Base-by-base conservation (phyloP, 1,140 invertebrate species). In the Cydia fagiglandana region DNA sequence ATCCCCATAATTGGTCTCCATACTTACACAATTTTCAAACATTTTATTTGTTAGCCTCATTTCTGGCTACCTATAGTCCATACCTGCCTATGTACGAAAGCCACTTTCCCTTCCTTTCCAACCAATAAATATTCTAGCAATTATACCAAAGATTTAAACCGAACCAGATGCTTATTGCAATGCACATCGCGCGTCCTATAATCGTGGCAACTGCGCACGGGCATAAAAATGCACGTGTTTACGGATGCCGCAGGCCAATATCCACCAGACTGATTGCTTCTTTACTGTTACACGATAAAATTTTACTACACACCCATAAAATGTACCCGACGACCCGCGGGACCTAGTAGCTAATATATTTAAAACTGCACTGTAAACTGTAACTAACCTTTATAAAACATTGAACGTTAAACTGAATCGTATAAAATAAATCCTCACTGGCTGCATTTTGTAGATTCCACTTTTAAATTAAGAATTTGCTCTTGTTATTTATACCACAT, bases 241-340 rank as follows among this genome's bases (percentile, higher is more conserved):
- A 92, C 88, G 84, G 80, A 90, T 85, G 83, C 83, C 85, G 83
- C 87, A 86, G 85, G 84, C 88, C 89, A 91, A 92, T 91, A 92
- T 90, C 86, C 86, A 79, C 84, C 85, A 83, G 88, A 90, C 89
- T 90, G 91, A 92, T 92, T 92, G 91, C 91, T 91, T 91, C 91
- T 92, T 92, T 92, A 91, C 88, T 89, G 91, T 91, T 91, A 92
- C 91, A 92, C 88, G 84, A 91, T 92, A 92, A 92, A 89, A 79
- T 89, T 92, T 92, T 92, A 92, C 91, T 91, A 88, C 86, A 84
- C 86, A 86, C 82, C 83, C 87, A 84, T 91, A 92, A 92, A 92
- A 86, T 90, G 87, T 91, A 88, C 90, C 83, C 81, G 88, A 88
- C 85, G 87, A 90, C 83, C 88, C 86, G 86, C 86, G 86, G 83